Evolutionary conservation across 2,888 invertebrate genomes (phyloP).

Genomic region (Thymelicus sylvestris): DNA sequence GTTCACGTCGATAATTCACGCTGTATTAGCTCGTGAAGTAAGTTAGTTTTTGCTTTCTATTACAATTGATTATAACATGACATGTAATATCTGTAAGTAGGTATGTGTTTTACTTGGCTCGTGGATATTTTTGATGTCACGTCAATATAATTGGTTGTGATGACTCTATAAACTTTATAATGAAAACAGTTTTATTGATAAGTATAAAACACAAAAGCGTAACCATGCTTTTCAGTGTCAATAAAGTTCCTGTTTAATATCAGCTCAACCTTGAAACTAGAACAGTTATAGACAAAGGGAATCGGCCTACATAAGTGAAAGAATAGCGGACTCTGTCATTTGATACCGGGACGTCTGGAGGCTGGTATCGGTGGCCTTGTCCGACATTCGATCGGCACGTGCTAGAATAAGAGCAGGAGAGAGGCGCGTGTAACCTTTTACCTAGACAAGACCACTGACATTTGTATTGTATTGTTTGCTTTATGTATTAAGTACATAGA

Average conservation of each 20-base stretch:
- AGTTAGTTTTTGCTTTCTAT: slow-evolving; percentile 15
- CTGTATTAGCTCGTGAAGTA: slow-evolving; percentile 15
- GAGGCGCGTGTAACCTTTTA: slow-evolving; percentile 62
- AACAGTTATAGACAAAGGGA: slow-evolving; percentile 30
- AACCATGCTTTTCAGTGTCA: background rate
- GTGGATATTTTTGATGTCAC: no score
- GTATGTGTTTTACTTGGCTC: no score
- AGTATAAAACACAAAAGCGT: slow-evolving; percentile 2
- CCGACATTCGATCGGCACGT: slow-evolving; percentile 55
- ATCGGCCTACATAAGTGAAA: slow-evolving; percentile 32
- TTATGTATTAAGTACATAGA: no score
- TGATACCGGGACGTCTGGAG: slow-evolving; percentile 58
- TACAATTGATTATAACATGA: background rate
- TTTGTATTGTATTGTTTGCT: no score
- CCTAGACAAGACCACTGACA: slow-evolving; percentile 47
- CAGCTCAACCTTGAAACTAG: slow-evolving; percentile 30
- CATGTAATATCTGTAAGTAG: background rate
- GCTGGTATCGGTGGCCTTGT: slow-evolving; percentile 57
- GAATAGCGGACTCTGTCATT: slow-evolving; percentile 52
- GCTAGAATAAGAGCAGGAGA: slow-evolving; percentile 39
- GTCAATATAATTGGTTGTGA: no score
- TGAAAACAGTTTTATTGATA: background rate
- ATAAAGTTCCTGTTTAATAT: slow-evolving; percentile 20
- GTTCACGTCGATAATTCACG: slow-evolving; percentile 25
- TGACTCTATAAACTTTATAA: no score